These are phyloP conservation scores for Trematomus loennbergii DNA, from an alignment of 2,113 vertebrate genomes.

Conservation along the genomic window DNA sequence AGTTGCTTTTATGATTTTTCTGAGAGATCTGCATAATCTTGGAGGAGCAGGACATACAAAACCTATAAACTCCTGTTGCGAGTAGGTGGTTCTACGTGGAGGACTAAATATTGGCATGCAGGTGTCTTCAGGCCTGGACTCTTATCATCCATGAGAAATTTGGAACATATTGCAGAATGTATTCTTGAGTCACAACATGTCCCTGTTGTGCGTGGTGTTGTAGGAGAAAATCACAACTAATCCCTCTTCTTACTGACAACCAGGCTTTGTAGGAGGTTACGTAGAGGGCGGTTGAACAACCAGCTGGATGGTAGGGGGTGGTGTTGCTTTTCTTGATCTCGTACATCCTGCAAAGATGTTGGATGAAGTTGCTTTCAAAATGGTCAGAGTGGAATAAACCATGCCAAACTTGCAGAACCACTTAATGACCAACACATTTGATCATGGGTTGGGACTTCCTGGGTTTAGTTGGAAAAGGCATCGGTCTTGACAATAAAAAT, in stretches of 20 bases:
- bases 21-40: too few species aligned
- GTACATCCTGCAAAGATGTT: neutral
- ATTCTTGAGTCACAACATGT: too few species aligned
- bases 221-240: neutral
- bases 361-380: conserved; percentile 13
- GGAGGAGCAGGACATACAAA: too few species aligned
- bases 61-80: too few species aligned
- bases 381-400: conserved; percentile 21
- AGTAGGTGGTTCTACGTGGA: too few species aligned
- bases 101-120: too few species aligned
- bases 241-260: neutral
- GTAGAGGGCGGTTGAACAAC: neutral
- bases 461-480: too few species aligned
- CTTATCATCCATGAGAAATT: too few species aligned
- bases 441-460: neutral
- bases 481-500: too few species aligned
- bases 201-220: neutral
- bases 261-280: neutral
- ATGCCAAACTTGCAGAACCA: conserved; percentile 1
- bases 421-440: neutral
- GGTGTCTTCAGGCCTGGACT: too few species aligned
- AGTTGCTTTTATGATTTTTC: too few species aligned
- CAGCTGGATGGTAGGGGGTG: neutral
- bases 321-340: neutral
- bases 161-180: too few species aligned